Base-by-base conservation (phyloP, 2,888 invertebrate species). In the Athalia cordata region DNA sequence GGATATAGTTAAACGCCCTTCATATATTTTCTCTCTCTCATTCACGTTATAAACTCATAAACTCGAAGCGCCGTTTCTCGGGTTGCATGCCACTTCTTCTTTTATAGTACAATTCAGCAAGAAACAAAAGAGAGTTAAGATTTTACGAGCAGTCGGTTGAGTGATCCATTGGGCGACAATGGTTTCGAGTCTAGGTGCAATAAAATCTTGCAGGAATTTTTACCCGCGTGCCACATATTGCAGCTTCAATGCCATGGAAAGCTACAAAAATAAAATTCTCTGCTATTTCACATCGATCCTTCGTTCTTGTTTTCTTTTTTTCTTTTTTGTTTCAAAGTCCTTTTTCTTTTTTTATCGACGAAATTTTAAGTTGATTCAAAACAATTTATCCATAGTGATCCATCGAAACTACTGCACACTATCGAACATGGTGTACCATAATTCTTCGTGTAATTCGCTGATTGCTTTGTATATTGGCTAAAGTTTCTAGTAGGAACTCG, bases 11-110 rank as follows among this genome's bases (percentile, higher is more conserved):
- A 82, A 83, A 81, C 81, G 61, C 79, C 83, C 82, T 83, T 86
- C 86, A 85, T 84, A 29, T 29, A 29, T 29, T 29, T 29, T 86
- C 85, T 84, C 83, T 80, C 75, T 70, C 77, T 68, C 78, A 75
- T 77, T 79, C 82, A 65, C 57, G 78, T 84, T 84, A 84, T 86
- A 86, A 86, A 86, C 86, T 86, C 86, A 83, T 85, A 84, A 86
- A 86, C 81, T 86, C 83, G 75, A 78, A 61, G 74, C 80, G 45
- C 59, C 59, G 57, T 77, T 47, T 59, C 62, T 65, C 65, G 67
- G 55, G 49, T 75, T 50, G 13, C 55, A 55, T 29, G 67, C 78
- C 65, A 77, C 79, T 68, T 49, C 70, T 82, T 62, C 79, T 43
- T 77, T 59, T 47, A 6, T 61, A 49, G 59, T 67, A 70, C 72